phyloP scores from a whole-genome alignment of 1,140 invertebrate genomes.

The Condylostylus longicornis region DNA sequence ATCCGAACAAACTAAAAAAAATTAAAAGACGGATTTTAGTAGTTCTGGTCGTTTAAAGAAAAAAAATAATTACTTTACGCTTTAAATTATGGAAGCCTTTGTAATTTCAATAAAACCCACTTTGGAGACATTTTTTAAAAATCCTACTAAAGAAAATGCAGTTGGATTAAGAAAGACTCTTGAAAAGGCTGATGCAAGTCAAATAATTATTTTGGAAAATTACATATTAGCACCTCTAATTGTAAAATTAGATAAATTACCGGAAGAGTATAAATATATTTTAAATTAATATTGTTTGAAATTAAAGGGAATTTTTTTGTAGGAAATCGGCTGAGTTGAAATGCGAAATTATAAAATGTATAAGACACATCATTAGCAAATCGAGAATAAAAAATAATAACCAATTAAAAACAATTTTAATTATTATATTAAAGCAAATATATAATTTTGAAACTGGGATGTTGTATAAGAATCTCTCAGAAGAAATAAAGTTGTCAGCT shows the following conservation, averaged over 20 bases:
- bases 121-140: constrained; percentile 18
- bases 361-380: constrained; percentile 17
- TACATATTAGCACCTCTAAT: constrained; percentile 24
- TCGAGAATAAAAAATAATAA: constrained; percentile 18
- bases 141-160: constrained; percentile 16
- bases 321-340: constrained; percentile 23
- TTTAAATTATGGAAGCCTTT: no score
- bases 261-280: constrained; percentile 14
- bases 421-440: constrained; percentile 21
- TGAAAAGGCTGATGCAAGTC: constrained; percentile 17
- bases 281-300: not conserved
- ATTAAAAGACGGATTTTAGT: no score
- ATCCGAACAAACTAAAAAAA: no score
- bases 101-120: no score
- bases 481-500: constrained; percentile 26
- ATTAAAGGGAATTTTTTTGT: not conserved
- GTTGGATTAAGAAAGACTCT: constrained; percentile 15
- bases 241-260: constrained; percentile 22
- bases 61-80: no score
- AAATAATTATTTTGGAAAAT: constrained; percentile 22
- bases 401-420: constrained; percentile 19
- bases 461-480: constrained; percentile 16
- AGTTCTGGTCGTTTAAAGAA: no score
- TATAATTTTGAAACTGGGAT: constrained; percentile 11
- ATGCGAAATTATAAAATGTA: constrained; percentile 16